Evolutionary conservation across 2,113 vertebrate genomes (phyloP).

Genomic region (Actenoides hombroni): DNA sequence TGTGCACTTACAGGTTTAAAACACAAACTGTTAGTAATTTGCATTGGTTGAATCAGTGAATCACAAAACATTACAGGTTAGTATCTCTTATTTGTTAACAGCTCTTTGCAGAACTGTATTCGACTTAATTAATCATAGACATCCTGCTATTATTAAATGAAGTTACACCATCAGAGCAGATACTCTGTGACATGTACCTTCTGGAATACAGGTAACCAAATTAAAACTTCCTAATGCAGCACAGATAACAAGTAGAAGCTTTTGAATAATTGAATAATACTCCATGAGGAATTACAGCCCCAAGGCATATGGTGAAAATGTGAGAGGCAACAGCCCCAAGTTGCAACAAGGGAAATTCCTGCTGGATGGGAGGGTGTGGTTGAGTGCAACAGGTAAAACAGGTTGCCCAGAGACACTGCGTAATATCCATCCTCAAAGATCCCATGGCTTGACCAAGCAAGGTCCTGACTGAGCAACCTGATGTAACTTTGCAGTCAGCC

Average conservation of each 20-base stretch:
- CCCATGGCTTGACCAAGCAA: neutral
- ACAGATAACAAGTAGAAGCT: neutral
- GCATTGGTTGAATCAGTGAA: neutral
- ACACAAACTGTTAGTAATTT: neutral
- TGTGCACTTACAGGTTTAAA: neutral
- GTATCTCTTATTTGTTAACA: neutral
- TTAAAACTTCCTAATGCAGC: neutral
- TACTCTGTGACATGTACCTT: neutral
- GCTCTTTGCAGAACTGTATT: neutral
- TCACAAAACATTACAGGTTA: neutral
- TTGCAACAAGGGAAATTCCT: neutral
- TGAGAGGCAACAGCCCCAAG: neutral
- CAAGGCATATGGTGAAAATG: fast-evolving
- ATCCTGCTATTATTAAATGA: neutral
- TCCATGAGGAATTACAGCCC: neutral
- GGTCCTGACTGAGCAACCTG: neutral
- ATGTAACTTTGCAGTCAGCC: neutral
- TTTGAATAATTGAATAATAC: neutral
- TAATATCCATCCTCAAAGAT: neutral
- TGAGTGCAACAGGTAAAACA: neutral
- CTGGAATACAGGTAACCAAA: neutral
- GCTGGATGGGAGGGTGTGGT: neutral
- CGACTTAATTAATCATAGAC: neutral
- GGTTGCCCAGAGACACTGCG: neutral
- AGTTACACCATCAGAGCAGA: neutral